A percentile compares a stretch with the other conserved stretches of the same genome.
These are phyloP conservation scores for Stenotaenia linearis DNA, from an alignment of 2,888 invertebrate genomes.

Conservation along the genomic window DNA sequence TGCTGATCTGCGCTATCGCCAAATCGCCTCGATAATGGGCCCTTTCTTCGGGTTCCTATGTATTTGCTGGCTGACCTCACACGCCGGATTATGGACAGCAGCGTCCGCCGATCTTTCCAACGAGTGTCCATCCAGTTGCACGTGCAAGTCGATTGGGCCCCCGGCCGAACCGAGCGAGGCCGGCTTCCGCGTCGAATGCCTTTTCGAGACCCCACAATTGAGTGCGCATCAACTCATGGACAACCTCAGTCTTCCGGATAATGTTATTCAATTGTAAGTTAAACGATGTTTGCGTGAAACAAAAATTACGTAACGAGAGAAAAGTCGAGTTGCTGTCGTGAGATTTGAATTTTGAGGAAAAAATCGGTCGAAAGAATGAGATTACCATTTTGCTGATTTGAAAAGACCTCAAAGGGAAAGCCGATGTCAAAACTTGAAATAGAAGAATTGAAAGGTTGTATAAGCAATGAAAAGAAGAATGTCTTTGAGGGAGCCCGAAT, in stretches of 20 bases:
- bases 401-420: neutral
- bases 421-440: neutral
- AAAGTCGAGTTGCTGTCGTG: too few relatives aligned
- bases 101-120: neutral
- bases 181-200: neutral
- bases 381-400: neutral
- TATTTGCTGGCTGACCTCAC: neutral
- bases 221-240: neutral
- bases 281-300: neutral
- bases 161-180: neutral
- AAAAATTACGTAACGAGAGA: neutral
- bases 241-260: neutral
- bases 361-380: too few relatives aligned
- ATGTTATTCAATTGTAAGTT: neutral
- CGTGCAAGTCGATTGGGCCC: neutral
- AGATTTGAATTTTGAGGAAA: too few relatives aligned
- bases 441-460: neutral
- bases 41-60: neutral
- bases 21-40: neutral
- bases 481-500: neutral
- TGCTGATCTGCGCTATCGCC: neutral
- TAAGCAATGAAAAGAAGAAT: neutral
- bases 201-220: neutral
- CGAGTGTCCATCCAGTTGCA: neutral
- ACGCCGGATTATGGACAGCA: neutral